Evolutionary conservation across 2,797 vertebrate genomes (phyloP).

Genomic region (Adelosebastes latens): DNA sequence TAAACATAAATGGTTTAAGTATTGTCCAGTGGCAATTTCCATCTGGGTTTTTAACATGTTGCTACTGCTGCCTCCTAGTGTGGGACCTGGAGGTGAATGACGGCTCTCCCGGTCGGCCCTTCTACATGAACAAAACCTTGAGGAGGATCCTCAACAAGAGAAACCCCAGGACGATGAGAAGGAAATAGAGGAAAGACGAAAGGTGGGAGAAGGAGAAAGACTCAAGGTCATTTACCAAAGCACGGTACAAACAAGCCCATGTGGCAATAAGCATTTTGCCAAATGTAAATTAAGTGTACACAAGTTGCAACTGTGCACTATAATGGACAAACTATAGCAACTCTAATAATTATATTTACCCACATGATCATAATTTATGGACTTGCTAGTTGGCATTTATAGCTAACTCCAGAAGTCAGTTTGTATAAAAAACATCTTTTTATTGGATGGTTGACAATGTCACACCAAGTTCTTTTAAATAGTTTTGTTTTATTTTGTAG

Average conservation of each 20-base stretch:
- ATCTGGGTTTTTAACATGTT: constrained; percentile 33
- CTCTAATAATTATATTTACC: neutral
- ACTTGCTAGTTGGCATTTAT: neutral
- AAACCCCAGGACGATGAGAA: constrained; percentile 18
- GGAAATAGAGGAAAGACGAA: neutral
- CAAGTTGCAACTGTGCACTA: neutral
- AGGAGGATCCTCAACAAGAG: constrained; percentile 74
- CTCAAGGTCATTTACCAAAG: constrained; percentile 15
- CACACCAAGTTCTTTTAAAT: constrained; percentile 6
- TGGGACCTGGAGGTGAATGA: constrained; percentile 84
- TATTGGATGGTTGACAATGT: neutral
- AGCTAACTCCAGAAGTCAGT: neutral
- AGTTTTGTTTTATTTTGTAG: neutral
- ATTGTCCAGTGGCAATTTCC: constrained; percentile 20
- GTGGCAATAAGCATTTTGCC: constrained; percentile 1
- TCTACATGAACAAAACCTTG: constrained; percentile 73
- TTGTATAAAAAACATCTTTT: neutral
- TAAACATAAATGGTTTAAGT: constrained; percentile 80
- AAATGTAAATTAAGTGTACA: constrained; percentile 12
- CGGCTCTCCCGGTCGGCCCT: constrained; percentile 78
- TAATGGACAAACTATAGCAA: neutral
- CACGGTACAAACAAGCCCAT: neutral
- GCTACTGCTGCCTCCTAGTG: constrained; percentile 83
- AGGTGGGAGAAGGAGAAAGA: constrained; percentile 21
- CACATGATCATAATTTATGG: neutral